Percentiles rank a stretch among this genome's conserved stretches.
phyloP scores from a whole-genome alignment of 2,113 vertebrate species.

The Hyperoodon ampullatus region DNA sequence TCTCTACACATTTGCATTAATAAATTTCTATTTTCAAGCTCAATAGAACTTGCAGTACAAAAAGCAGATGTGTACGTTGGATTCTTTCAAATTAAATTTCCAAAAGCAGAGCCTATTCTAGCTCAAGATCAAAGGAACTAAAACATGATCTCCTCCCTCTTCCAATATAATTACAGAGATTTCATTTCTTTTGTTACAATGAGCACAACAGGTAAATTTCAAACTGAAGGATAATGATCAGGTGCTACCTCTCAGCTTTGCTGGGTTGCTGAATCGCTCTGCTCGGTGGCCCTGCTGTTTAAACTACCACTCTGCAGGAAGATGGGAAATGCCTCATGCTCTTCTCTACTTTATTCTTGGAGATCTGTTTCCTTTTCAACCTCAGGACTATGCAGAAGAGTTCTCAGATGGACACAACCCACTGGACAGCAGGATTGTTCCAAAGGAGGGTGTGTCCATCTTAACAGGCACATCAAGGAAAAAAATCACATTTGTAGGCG shows the following conservation, averaged over 20 bases:
- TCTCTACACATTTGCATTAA: constrained; percentile 68
- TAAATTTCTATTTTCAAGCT: constrained; percentile 76
- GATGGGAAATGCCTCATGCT: background rate
- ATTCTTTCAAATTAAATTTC: constrained; percentile 81
- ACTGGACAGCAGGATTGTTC: background rate
- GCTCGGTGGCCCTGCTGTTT: constrained; percentile 60
- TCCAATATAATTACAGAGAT: constrained; percentile 75
- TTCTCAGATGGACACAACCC: background rate
- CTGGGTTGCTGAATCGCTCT: background rate
- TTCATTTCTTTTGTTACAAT: constrained; percentile 71
- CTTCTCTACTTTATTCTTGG: constrained; percentile 11
- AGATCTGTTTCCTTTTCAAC: background rate
- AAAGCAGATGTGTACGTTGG: constrained; percentile 78
- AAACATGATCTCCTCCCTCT: constrained; percentile 72
- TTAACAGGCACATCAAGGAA: background rate
- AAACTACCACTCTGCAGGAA: constrained; percentile 53
- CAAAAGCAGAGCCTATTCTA: constrained; percentile 75
- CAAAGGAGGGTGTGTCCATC: background rate
- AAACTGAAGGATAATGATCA: constrained; percentile 63
- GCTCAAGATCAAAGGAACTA: constrained; percentile 79
- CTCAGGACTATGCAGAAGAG: background rate
- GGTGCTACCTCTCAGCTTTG: constrained; percentile 13
- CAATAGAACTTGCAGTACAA: constrained; percentile 66
- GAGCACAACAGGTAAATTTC: constrained; percentile 78
- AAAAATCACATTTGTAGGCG: background rate